phyloP scores from a whole-genome alignment of 2,888 invertebrate species.

The Stegophylla sp. region DNA sequence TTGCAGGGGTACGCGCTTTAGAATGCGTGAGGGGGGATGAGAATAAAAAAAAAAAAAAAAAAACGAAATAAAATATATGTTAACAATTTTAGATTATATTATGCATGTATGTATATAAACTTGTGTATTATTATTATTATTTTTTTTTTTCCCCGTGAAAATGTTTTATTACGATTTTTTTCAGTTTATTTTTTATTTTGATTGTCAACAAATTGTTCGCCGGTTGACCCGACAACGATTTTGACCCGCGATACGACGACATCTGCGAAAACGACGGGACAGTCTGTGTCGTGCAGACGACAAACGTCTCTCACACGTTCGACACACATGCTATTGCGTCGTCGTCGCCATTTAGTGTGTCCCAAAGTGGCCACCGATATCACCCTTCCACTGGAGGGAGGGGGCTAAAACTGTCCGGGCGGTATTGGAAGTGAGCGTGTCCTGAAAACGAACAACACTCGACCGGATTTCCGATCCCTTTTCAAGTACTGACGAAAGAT shows the following conservation, averaged over 20 bases:
- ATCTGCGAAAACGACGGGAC: not conserved
- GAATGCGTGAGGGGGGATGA: too few relatives aligned
- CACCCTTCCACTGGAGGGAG: too few relatives aligned
- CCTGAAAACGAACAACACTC: too few relatives aligned
- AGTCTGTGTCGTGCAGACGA: too few relatives aligned
- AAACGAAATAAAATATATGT: slow-evolving; percentile 9
- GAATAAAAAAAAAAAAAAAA: not conserved
- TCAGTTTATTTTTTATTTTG: slow-evolving; percentile 7
- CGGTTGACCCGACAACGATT: slow-evolving; percentile 52
- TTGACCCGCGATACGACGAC: slow-evolving; percentile 30
- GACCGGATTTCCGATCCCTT: too few relatives aligned
- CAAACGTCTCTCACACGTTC: too few relatives aligned
- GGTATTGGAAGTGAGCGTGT: too few relatives aligned
- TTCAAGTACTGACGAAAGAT: too few relatives aligned
- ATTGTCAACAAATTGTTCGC: slow-evolving; percentile 57
- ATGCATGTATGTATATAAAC: not conserved
- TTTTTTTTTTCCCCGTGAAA: slow-evolving; percentile 31
- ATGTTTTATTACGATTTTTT: not conserved
- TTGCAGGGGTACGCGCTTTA: not conserved
- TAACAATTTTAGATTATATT: not conserved
- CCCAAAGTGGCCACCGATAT: too few relatives aligned
- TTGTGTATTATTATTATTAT: slow-evolving; percentile 14
- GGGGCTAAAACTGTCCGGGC: too few relatives aligned
- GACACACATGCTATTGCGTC: too few relatives aligned
- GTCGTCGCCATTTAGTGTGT: too few relatives aligned